Conservation (phyloP, 2,113 vertebrate species). For the Eolophus roseicapilla region DNA sequence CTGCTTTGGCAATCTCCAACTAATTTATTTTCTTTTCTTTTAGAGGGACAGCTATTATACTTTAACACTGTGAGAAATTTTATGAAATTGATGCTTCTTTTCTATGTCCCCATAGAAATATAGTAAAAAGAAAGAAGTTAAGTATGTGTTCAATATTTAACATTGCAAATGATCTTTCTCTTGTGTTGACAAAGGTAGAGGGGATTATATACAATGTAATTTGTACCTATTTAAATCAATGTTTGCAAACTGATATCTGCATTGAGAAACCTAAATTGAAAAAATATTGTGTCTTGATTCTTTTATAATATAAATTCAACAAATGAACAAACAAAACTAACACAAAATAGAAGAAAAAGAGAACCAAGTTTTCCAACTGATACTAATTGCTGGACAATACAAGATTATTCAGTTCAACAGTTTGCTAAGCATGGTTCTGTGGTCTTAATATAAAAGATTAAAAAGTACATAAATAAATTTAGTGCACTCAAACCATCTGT, state of each 20-base stretch:
- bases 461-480: background rate
- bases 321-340: background rate
- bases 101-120: background rate
- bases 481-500: background rate
- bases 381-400: background rate
- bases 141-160: background rate
- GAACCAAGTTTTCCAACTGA: background rate
- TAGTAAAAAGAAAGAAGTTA: background rate
- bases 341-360: background rate
- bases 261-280: background rate
- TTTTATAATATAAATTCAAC: background rate
- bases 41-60: background rate
- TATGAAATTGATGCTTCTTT: background rate
- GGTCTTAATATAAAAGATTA: background rate
- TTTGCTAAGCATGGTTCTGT: background rate
- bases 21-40: background rate
- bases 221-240: background rate
- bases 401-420: background rate
- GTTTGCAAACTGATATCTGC: background rate
- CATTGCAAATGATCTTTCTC: background rate
- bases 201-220: background rate
- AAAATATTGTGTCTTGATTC: background rate
- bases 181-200: background rate
- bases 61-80: background rate
- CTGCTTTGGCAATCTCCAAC: background rate